Percentiles rank a stretch among this genome's conserved stretches.
phyloP scores from a whole-genome alignment of 2,113 vertebrate genomes.

The Proterorhinus semilunaris region DNA sequence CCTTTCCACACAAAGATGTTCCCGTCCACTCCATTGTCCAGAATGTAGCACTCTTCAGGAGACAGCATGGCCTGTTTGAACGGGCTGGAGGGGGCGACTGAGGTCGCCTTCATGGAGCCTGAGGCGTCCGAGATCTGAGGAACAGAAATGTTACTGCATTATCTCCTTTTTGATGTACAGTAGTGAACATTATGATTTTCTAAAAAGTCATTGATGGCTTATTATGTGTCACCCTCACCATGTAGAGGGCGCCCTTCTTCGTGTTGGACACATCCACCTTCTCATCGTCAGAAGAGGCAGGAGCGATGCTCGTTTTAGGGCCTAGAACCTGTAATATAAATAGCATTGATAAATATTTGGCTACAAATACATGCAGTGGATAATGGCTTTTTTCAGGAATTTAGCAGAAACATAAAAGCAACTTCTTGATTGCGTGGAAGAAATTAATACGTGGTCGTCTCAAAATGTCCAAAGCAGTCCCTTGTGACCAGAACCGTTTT shows the following conservation, averaged over 20 bases:
- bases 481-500: too few species aligned
- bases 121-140: conserved; percentile 77
- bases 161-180: not conserved
- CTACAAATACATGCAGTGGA: not conserved
- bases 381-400: too few species aligned
- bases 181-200: too few species aligned
- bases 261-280: conserved; percentile 66
- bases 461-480: too few species aligned
- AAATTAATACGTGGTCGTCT: too few species aligned
- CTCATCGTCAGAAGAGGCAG: conserved; percentile 64
- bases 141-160: not conserved
- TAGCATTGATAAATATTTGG: not conserved
- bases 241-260: conserved; percentile 75
- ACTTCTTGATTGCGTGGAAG: not conserved
- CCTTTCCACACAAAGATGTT: conserved; percentile 84
- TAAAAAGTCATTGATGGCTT: too few species aligned
- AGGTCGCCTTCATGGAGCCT: conserved; percentile 67
- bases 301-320: conserved; percentile 60
- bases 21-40: conserved; percentile 76
- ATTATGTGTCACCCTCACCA: conserved; percentile 61
- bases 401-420: not conserved
- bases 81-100: conserved; percentile 71
- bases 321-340: conserved; percentile 69
- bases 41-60: conserved; percentile 77
- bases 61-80: conserved; percentile 77